Evolutionary conservation across 2,888 invertebrate genomes (phyloP), one percentile per base, ranked within the genome.

Genomic region (Stenurella melanura): DNA sequence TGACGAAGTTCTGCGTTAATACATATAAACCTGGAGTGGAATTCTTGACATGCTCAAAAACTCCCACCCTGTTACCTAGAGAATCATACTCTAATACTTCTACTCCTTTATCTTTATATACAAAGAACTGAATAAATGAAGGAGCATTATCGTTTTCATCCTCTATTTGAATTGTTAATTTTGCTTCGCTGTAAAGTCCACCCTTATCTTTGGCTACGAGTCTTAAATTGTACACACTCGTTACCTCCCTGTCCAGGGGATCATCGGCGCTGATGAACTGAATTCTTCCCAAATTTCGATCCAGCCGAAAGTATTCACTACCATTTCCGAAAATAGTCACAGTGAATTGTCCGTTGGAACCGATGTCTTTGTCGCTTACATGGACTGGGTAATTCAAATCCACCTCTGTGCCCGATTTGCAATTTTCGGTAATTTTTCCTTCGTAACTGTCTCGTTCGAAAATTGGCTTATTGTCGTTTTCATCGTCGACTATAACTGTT

Each of bases 81-180:
- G 92, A 92, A 75, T 93, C 92, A 18, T 92, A 91, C 85, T 94
- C 94, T 1, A 93, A 86, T 38, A 95, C 91, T 76, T 93, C 92
- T 21, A 95, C 90, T 10, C 92, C 93, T 81, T 94, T 93, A 73
- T 94, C 93, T 69, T 93, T 91, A 5, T 94, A 93, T 54, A 96
- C 92, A 0, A 93, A 91, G 82, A 96, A 93, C 85, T 95, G 93
- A 73, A 92, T 92, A 83, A 95, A 95, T 69, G 90, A 90, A 0
- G 96, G 96, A 15, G 92, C 86, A 87, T 96, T 96, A 86, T 97
- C 97, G 85, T 97, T 97, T 85, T 94, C 94, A 87, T 97, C 97
- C 5, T 93, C 91, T 26, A 97, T 90, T 0, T 90, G 91, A 61
- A 97, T 93, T 0, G 92, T 93, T 10, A 97, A 87, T 84, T 93